Conservation (phyloP, 2,113 vertebrate genomes). For the Numenius arquata region DNA sequence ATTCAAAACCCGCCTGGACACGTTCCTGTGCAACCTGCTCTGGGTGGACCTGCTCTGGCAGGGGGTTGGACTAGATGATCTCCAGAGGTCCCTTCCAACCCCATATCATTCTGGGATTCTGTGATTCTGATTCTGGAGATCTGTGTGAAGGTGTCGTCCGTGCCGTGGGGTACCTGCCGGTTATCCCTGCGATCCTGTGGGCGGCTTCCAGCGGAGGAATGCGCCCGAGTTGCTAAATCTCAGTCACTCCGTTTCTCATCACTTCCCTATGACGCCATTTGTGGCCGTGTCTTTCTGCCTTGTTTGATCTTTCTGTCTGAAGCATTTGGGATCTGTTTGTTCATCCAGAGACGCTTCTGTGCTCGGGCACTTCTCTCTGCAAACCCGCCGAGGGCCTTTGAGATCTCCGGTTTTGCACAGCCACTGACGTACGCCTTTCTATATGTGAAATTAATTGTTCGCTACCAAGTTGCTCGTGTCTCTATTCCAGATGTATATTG, state of each 20-base stretch:
- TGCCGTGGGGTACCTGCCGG: neutral
- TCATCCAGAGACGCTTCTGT: accelerated
- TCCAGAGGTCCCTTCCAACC: too few relatives aligned
- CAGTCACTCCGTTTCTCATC: accelerated
- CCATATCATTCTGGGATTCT: too few relatives aligned
- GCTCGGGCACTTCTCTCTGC: neutral
- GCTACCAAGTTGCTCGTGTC: neutral
- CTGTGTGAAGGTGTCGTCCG: accelerated
- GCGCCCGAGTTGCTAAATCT: neutral
- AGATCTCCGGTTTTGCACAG: neutral
- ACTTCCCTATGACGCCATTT: accelerated
- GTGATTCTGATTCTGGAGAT: too few relatives aligned
- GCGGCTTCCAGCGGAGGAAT: neutral
- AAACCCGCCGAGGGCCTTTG: neutral
- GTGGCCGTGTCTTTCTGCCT: neutral
- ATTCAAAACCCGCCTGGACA: too few relatives aligned
- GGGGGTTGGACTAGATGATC: too few relatives aligned
- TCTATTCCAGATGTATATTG: neutral
- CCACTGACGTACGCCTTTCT: neutral
- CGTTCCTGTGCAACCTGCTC: too few relatives aligned
- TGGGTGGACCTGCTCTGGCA: too few relatives aligned
- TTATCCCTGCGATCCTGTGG: neutral
- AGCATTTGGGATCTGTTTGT: neutral
- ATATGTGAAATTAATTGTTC: neutral
- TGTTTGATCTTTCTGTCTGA: neutral